Evolutionary conservation across 2,113 vertebrate genomes (phyloP).

Genomic region (Gavia stellata): DNA sequence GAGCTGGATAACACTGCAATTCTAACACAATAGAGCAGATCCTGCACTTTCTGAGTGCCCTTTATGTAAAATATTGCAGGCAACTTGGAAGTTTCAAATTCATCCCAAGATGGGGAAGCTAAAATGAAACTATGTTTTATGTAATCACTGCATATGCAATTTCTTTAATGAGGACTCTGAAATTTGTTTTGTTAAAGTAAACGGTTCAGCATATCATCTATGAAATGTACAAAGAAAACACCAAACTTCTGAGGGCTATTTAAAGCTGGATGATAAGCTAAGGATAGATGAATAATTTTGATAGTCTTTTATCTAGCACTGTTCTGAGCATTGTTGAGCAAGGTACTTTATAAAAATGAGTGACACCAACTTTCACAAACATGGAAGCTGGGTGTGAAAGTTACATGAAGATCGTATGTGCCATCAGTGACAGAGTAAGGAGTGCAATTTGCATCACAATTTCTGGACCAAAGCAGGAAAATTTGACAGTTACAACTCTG

Average conservation of each 20-base stretch:
- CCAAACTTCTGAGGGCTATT: background rate
- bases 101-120: background rate
- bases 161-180: background rate
- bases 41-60: background rate
- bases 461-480: background rate
- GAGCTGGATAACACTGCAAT: background rate
- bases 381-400: background rate
- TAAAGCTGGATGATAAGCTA: background rate
- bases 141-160: accelerated
- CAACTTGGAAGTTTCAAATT: background rate
- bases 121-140: background rate
- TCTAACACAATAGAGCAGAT: background rate
- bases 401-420: background rate
- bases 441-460: background rate
- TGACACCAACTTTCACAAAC: background rate
- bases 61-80: background rate
- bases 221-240: background rate
- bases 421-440: background rate
- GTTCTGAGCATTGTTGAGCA: background rate
- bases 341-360: background rate
- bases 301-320: background rate
- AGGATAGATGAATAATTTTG: background rate
- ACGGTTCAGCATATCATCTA: background rate
- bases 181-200: background rate
- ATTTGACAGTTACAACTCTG: background rate